Conservation (phyloP, 2,113 vertebrate species). For the Coregonus clupeaformis region DNA sequence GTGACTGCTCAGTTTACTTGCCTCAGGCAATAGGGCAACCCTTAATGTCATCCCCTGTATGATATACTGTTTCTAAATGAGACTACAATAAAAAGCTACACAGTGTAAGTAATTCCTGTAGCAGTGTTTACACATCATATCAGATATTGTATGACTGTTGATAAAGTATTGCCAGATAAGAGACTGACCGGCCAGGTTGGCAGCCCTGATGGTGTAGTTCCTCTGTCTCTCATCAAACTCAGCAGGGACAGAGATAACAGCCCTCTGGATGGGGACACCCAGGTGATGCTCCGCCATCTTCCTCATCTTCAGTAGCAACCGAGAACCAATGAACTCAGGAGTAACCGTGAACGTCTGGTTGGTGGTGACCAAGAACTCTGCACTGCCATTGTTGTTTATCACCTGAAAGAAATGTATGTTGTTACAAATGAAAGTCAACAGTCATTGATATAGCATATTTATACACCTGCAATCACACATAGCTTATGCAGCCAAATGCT, state of each 20-base stretch:
- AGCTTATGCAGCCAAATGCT: too few species aligned
- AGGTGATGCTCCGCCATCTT: constrained; percentile 87
- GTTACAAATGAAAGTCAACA: too few species aligned
- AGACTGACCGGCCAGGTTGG: constrained; percentile 85
- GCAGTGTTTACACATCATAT: background rate
- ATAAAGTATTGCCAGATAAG: too few species aligned
- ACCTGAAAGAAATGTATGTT: constrained; percentile 69
- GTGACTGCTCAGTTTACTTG: too few species aligned
- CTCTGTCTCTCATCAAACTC: constrained; percentile 95
- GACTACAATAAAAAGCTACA: too few species aligned
- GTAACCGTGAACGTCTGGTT: constrained; percentile 82
- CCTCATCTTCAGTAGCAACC: constrained; percentile 85
- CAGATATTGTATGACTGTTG: background rate
- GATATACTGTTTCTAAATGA: too few species aligned
- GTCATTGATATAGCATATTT: too few species aligned
- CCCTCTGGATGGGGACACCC: constrained; percentile 78
- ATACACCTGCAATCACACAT: too few species aligned
- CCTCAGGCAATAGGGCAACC: too few species aligned
- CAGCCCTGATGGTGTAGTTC: constrained; percentile 87
- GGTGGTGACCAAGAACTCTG: constrained; percentile 83
- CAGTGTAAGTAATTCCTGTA: too few species aligned
- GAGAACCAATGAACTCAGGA: constrained; percentile 86
- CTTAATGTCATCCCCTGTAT: background rate
- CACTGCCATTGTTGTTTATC: constrained; percentile 83
- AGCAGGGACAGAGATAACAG: constrained; percentile 94